Percentiles rank a stretch among this genome's conserved stretches.
Evolutionary conservation across 2,797 vertebrate genomes (phyloP).

Genomic region (Hydrolagus colliei): DNA sequence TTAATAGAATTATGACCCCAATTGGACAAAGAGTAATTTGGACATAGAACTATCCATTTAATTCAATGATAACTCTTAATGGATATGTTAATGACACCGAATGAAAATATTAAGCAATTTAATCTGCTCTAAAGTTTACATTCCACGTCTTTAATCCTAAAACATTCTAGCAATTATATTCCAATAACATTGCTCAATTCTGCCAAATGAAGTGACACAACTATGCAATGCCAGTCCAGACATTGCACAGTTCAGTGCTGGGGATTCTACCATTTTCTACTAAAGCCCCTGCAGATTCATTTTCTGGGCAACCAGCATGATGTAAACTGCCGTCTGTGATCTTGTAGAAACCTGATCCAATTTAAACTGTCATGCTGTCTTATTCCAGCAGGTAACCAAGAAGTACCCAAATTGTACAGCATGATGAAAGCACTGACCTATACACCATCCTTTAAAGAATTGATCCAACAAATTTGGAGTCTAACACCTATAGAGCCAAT

Average conservation of each 20-base stretch:
- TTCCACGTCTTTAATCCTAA: conserved; percentile 14
- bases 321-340: conserved; percentile 26
- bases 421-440: not conserved
- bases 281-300: conserved; percentile 19
- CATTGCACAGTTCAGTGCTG: not conserved
- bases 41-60: too few relatives aligned
- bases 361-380: conserved; percentile 24
- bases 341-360: conserved; percentile 19
- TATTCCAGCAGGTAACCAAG: not conserved
- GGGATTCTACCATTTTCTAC: conserved; percentile 6
- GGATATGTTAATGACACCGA: too few relatives aligned
- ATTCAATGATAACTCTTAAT: too few relatives aligned
- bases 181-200: conserved; percentile 6
- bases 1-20: too few relatives aligned
- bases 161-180: conserved; percentile 22
- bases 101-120: too few relatives aligned
- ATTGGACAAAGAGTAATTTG: too few relatives aligned
- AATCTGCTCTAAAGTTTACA: not conserved
- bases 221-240: conserved; percentile 18
- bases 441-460: not conserved
- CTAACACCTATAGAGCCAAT: not conserved
- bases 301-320: conserved; percentile 2
- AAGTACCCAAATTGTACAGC: not conserved
- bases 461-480: not conserved
- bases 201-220: conserved; percentile 22